Conservation (phyloP, 2,888 invertebrate genomes). For the Ophion slaviceki region DNA sequence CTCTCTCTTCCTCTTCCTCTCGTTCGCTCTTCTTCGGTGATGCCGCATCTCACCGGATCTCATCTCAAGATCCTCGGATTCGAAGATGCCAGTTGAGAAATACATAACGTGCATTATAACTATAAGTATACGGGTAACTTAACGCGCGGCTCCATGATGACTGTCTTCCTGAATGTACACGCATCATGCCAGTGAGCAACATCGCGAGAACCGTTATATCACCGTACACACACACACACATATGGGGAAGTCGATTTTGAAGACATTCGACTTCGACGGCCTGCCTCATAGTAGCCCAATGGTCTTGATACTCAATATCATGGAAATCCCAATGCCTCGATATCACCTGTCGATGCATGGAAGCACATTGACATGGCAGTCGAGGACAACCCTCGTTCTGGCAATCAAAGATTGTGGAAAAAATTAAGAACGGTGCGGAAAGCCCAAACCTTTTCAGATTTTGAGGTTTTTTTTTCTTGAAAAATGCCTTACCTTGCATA, state of each 20-base stretch:
- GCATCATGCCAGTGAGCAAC: conserved; percentile 46
- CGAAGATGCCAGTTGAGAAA: conserved; percentile 44
- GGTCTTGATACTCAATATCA: too few species aligned
- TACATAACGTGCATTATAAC: conserved; percentile 16
- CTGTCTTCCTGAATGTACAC: conserved; percentile 63
- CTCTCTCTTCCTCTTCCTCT: not conserved
- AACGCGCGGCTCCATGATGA: conserved; percentile 63
- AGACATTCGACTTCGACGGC: not conserved
- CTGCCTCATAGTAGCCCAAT: too few species aligned
- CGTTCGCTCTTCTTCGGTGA: not conserved
- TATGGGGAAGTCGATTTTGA: too few species aligned
- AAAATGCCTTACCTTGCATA: too few species aligned
- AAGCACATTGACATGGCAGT: too few species aligned
- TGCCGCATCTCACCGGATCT: conserved; percentile 53
- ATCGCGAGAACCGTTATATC: conserved; percentile 57
- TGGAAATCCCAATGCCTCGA: too few species aligned
- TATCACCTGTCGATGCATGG: too few species aligned
- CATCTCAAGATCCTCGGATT: conserved; percentile 48
- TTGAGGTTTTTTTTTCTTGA: too few species aligned
- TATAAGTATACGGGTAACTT: conserved; percentile 44
- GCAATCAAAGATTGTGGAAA: too few species aligned
- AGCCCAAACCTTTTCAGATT: too few species aligned
- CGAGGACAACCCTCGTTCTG: too few species aligned
- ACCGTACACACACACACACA: conserved; percentile 1
- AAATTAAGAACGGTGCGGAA: too few species aligned